A percentile compares a stretch with the other conserved stretches of the same genome.
These are phyloP conservation scores for Urocynchramus pylzowi DNA, from an alignment of 2,113 vertebrate species.

Conservation along the genomic window DNA sequence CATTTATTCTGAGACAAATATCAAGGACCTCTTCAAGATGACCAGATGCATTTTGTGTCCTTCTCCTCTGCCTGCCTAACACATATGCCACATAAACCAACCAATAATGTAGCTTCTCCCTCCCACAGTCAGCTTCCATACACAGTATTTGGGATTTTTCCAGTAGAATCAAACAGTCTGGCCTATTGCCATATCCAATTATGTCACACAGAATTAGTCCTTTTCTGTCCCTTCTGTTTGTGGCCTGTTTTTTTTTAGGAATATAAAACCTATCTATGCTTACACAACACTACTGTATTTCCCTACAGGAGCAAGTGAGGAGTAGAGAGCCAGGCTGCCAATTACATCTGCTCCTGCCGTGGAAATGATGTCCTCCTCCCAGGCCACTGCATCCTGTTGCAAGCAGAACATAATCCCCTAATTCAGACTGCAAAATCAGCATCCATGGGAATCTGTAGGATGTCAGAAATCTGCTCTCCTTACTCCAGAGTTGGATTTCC, in stretches of 20 bases:
- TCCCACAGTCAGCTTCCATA: neutral
- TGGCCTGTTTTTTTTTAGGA: neutral
- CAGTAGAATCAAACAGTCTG: neutral
- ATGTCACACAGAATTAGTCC: neutral
- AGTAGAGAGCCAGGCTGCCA: neutral
- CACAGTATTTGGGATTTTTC: neutral
- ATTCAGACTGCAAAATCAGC: neutral
- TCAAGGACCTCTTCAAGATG: neutral
- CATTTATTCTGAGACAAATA: neutral
- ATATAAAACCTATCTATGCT: neutral
- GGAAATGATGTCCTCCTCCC: neutral
- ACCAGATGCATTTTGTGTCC: neutral
- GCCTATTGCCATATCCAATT: neutral
- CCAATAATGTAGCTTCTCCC: neutral
- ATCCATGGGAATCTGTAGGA: neutral
- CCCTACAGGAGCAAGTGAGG: neutral
- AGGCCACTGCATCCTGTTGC: neutral
- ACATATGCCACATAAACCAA: neutral
- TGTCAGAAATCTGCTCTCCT: neutral
- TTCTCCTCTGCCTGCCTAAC: neutral
- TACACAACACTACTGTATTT: neutral
- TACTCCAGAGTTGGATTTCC: neutral
- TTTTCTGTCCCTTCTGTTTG: slow-evolving; percentile 22
- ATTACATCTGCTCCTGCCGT: neutral
- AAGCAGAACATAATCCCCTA: neutral